Conservation (phyloP, 1,140 invertebrate species). For the Colletes gigas region DNA sequence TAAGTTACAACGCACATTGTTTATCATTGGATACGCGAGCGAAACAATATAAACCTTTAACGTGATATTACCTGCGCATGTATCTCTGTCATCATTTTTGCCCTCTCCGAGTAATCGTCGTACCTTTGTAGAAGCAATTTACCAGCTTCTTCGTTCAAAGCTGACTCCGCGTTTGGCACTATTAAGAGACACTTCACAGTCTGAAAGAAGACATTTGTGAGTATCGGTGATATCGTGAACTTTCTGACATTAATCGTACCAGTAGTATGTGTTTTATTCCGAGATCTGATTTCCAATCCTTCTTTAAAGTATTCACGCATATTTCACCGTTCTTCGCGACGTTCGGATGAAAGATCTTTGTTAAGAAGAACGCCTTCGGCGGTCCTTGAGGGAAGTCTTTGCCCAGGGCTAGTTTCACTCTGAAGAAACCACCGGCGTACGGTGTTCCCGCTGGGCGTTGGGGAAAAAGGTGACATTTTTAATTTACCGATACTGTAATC, state of each 20-base stretch:
- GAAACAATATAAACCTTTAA: background rate
- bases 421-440: slow-evolving; percentile 91
- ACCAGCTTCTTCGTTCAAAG: slow-evolving; percentile 96
- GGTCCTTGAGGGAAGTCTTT: slow-evolving; percentile 96
- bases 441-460: slow-evolving; percentile 93
- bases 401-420: slow-evolving; percentile 93
- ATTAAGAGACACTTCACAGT: slow-evolving; percentile 96
- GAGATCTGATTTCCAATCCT: slow-evolving; percentile 97
- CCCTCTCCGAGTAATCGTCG: slow-evolving; percentile 93
- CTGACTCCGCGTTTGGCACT: slow-evolving; percentile 96
- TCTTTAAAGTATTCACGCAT: slow-evolving; percentile 98
- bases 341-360: slow-evolving; percentile 99
- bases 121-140: slow-evolving; percentile 95
- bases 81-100: slow-evolving; percentile 97
- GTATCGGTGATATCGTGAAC: background rate
- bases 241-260: slow-evolving; percentile 82
- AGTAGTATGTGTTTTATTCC: slow-evolving; percentile 97
- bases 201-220: slow-evolving; percentile 73
- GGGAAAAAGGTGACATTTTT: slow-evolving; percentile 24
- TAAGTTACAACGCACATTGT: slow-evolving; percentile 30
- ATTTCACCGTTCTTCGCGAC: slow-evolving; percentile 97
- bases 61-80: slow-evolving; percentile 86
- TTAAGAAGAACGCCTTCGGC: slow-evolving; percentile 97
- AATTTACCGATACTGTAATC: background rate
- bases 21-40: background rate